phyloP scores from a whole-genome alignment of 1,140 invertebrate genomes.

The Bombus breviceps region DNA sequence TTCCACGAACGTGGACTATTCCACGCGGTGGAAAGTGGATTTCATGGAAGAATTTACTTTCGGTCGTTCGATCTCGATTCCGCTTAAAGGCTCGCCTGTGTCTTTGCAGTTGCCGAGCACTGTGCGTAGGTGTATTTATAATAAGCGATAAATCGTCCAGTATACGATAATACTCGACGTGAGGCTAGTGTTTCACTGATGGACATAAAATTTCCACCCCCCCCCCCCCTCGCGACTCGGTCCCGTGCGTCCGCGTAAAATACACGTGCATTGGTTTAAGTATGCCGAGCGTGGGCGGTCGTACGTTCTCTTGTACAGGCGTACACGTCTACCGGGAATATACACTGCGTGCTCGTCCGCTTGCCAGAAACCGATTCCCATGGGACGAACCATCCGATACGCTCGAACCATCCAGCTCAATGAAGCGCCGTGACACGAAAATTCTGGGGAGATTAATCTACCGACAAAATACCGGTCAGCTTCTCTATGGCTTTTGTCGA shows the following conservation, averaged over 20 bases:
- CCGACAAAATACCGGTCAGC: background rate
- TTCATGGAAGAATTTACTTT: background rate
- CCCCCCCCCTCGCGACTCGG: slow-evolving; percentile 9
- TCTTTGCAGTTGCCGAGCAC: background rate
- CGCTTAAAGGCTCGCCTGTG: no score
- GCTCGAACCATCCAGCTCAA: background rate
- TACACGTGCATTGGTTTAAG: background rate
- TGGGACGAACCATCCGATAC: slow-evolving; percentile 36
- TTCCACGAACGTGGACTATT: background rate
- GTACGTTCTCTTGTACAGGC: background rate
- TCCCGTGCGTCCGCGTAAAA: slow-evolving; percentile 31
- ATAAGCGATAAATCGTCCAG: slow-evolving; percentile 75
- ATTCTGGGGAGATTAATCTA: slow-evolving; percentile 33
- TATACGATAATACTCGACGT: slow-evolving; percentile 71
- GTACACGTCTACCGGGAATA: slow-evolving; percentile 9
- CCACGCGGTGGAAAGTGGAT: background rate
- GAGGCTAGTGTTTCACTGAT: slow-evolving; percentile 32
- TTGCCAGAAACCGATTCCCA: slow-evolving; percentile 16
- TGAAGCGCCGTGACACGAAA: slow-evolving; percentile 7
- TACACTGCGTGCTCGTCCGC: background rate
- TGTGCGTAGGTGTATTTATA: slow-evolving; percentile 75
- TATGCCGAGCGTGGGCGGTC: slow-evolving; percentile 48
- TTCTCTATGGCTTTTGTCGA: background rate
- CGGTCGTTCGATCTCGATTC: background rate
- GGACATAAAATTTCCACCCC: slow-evolving; percentile 66